Base-by-base conservation (phyloP, 2,797 vertebrate genomes). In the Potorous gilbertii region DNA sequence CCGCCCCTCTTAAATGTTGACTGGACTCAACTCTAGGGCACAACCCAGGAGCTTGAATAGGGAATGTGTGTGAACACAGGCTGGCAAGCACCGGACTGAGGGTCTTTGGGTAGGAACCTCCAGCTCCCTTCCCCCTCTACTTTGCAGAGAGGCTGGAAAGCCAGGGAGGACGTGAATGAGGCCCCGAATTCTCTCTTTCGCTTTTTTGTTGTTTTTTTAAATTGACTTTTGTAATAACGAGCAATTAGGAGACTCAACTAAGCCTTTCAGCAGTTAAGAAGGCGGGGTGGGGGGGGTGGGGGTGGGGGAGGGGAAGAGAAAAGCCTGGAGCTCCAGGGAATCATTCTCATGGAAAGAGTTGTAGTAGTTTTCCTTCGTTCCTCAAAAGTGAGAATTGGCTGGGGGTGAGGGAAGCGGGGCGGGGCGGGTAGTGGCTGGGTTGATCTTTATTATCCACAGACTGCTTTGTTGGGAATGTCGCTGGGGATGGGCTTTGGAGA, bases 191-290 rank as follows among this genome's bases (percentile, higher is more conserved):
- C 62, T 29, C 59, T 12, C 34, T 34, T 62, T 34, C 31, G 16
- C 14, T 16, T 66, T 66, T 34, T 66, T 21, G 62, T 74, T 40
- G 66, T 10, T 59, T 14, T 2, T 95, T 96, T 92, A 96, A 96
- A 96, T 95, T 94, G 96, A 94, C 95, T 95, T 96, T 74, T 92
- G 54, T 97, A 93, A 96, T 96, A 94, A 98, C 52, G 81, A 95
- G 31, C 96, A 93, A 87, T 96, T 95, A 91, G 40, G 91, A 95
- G 96, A 90, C 57, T 95, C 91, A 90, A 16, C 93, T 90, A 96
- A 96, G 1, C 96, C 74, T 12, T 40, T 14, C 5, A 2, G 95
- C 55, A 87, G 93, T 95, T 95, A 91, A 66, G 94, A 95, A 66
- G 29, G 54, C 0, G 21, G 21, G 56, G 56, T 4, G 5, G 87